Conservation (phyloP, 2,888 invertebrate genomes). For the Ochropleura leucogaster region DNA sequence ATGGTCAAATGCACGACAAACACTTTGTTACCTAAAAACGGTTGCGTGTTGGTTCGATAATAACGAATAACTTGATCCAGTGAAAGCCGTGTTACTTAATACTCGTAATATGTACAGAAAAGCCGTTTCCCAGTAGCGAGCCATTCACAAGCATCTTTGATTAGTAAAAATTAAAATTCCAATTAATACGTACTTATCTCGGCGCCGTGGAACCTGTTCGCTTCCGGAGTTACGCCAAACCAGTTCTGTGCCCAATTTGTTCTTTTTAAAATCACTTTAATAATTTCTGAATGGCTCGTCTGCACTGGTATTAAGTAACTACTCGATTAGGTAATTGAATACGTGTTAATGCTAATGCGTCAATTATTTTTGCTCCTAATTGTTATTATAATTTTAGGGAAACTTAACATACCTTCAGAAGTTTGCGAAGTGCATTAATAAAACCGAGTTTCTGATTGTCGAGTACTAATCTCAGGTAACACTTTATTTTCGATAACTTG, state of each 20-base stretch:
- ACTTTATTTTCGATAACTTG: slow-evolving; percentile 59
- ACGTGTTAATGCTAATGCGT: slow-evolving; percentile 43
- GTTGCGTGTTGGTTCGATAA: slow-evolving; percentile 83
- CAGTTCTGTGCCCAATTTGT: slow-evolving; percentile 79
- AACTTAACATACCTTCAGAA: background rate
- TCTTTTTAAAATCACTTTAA: slow-evolving; percentile 74
- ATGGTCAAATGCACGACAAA: slow-evolving; percentile 71
- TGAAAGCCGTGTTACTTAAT: slow-evolving; percentile 87
- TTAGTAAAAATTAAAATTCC: slow-evolving; percentile 85
- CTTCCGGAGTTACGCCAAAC: slow-evolving; percentile 89
- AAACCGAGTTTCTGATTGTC: slow-evolving; percentile 62
- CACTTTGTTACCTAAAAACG: slow-evolving; percentile 82
- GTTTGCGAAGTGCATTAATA: slow-evolving; percentile 69
- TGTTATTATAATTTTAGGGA: slow-evolving; percentile 3
- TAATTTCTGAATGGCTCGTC: slow-evolving; percentile 68
- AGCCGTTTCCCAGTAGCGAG: slow-evolving; percentile 71
- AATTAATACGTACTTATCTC: slow-evolving; percentile 83
- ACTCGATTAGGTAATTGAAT: slow-evolving; percentile 65
- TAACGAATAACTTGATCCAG: slow-evolving; percentile 82
- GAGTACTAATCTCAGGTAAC: slow-evolving; percentile 60
- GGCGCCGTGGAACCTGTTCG: slow-evolving; percentile 82
- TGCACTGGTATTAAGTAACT: slow-evolving; percentile 68
- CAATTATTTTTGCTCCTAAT: slow-evolving; percentile 10
- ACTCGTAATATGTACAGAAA: slow-evolving; percentile 79
- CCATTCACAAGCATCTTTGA: slow-evolving; percentile 77